Evolutionary conservation across 1,140 invertebrate species (phyloP).

Genomic region (Bilobella aurantiaca): DNA sequence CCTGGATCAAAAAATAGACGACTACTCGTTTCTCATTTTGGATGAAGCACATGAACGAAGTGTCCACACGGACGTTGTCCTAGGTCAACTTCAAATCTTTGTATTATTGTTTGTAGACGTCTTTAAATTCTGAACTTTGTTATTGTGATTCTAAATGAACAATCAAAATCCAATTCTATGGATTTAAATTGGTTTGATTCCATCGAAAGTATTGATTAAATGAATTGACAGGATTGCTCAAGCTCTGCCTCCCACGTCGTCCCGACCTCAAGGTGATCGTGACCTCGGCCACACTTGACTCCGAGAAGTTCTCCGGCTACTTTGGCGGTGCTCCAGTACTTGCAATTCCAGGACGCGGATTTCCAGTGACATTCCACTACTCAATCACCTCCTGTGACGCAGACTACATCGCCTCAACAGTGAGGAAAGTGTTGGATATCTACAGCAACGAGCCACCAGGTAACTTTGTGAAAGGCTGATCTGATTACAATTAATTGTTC

Average conservation of each 20-base stretch:
- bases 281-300: constrained; percentile 79
- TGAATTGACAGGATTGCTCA: constrained; percentile 40
- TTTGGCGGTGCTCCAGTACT: constrained; percentile 47
- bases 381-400: neutral
- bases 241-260: constrained; percentile 43
- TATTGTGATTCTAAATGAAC: too few relatives aligned
- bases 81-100: constrained; percentile 46
- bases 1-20: constrained; percentile 42
- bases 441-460: neutral
- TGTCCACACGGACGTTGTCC: constrained; percentile 54
- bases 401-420: neutral
- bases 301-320: constrained; percentile 59
- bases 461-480: too few relatives aligned
- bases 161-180: too few relatives aligned
- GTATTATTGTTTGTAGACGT: constrained; percentile 67
- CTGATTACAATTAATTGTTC: too few relatives aligned
- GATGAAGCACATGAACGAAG: constrained; percentile 68
- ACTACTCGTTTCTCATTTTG: constrained; percentile 57
- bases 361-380: constrained; percentile 50
- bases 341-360: constrained; percentile 46
- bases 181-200: too few relatives aligned
- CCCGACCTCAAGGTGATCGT: constrained; percentile 56
- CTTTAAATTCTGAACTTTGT: neutral
- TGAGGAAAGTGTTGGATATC: neutral
- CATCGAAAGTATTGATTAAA: too few relatives aligned